These are phyloP conservation scores for Paragorgia papillata DNA, from an alignment of 92 coral and sea anemone genomes.

Conservation along the genomic window DNA sequence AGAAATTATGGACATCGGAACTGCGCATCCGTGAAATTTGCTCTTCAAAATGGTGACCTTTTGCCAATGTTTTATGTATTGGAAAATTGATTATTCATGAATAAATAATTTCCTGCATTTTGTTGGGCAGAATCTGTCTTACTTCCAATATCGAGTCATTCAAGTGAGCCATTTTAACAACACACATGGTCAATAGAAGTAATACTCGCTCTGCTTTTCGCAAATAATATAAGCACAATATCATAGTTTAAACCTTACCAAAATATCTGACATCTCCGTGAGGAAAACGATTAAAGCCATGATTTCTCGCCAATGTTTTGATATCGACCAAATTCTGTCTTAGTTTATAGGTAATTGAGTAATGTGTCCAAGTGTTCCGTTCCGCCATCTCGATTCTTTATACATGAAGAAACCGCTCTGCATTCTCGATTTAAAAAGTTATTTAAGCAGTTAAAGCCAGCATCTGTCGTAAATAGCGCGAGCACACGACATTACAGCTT, in stretches of 20 bases:
- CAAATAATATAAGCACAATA: constrained; percentile 6
- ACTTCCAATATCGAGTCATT: not conserved
- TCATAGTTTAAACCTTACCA: constrained; percentile 20
- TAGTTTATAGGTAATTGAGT: constrained; percentile 4
- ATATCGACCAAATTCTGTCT: constrained; percentile 33
- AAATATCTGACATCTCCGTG: constrained; percentile 17
- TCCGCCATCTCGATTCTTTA: constrained; percentile 27
- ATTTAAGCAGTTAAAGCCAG: constrained; percentile 7
- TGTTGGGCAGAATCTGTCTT: constrained; percentile 37
- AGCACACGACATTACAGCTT: constrained; percentile 4
- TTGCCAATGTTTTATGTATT: no score
- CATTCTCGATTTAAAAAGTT: no score
- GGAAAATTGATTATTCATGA: no score
- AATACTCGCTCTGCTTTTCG: constrained; percentile 37
- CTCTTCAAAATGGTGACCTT: no score
- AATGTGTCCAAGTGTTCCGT: not conserved
- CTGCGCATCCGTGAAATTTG: no score
- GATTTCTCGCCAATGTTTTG: constrained; percentile 1
- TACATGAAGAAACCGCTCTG: constrained; percentile 20
- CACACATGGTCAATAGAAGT: constrained; percentile 17
- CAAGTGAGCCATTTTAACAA: not conserved
- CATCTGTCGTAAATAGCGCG: not conserved
- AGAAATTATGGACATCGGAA: no score
- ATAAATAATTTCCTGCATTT: not conserved
- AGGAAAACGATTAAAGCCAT: not conserved